Conservation (phyloP, 2,113 vertebrate genomes). For the Regulus satrapa region DNA sequence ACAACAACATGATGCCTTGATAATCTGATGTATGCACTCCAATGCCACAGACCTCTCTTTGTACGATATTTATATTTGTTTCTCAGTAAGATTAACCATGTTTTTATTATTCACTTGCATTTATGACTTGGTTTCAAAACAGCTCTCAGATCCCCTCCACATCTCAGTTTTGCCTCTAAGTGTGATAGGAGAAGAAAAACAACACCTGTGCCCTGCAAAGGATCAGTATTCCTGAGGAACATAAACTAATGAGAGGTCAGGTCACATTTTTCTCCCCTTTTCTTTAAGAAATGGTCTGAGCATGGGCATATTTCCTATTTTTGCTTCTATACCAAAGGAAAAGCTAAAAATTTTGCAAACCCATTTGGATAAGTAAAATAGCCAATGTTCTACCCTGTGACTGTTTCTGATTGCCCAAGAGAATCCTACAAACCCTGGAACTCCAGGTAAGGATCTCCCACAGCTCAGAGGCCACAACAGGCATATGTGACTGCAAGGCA, state of each 20-base stretch:
- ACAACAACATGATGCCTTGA: not conserved
- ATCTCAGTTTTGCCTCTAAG: not conserved
- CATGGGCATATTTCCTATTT: not conserved
- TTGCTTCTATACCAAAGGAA: not conserved
- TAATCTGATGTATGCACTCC: not conserved
- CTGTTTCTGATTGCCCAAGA: not conserved
- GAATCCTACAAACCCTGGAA: not conserved
- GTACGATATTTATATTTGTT: slow-evolving; percentile 24
- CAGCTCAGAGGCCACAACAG: not conserved
- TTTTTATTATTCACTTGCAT: not conserved
- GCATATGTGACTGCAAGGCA: too few relatives aligned
- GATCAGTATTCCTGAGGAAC: not conserved
- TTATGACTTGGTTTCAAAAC: not conserved
- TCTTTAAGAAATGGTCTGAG: not conserved
- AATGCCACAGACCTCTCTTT: not conserved
- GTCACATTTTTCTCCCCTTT: not conserved
- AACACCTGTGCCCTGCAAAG: not conserved
- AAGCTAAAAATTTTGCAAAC: not conserved
- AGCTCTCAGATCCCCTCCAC: not conserved
- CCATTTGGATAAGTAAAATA: not conserved
- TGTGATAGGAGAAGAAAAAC: not conserved
- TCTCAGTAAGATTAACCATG: slow-evolving; percentile 5
- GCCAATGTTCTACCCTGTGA: not conserved
- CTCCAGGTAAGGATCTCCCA: not conserved
- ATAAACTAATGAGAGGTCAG: not conserved